phyloP scores from a whole-genome alignment of 2,797 vertebrate genomes.

The Spizella passerina region DNA sequence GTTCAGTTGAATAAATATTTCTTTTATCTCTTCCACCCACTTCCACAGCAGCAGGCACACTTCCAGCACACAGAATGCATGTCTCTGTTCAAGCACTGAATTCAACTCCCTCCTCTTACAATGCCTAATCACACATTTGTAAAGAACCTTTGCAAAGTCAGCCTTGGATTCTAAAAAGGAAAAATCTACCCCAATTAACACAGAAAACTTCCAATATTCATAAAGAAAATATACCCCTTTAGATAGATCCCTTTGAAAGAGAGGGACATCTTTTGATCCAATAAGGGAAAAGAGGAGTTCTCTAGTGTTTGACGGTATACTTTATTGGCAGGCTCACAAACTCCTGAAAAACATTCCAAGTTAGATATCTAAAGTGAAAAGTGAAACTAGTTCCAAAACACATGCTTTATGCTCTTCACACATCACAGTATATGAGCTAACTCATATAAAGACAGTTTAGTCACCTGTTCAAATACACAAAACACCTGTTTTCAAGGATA shows the following conservation, averaged over 20 bases:
- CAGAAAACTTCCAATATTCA: background rate
- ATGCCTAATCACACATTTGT: background rate
- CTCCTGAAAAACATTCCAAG: background rate
- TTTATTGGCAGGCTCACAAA: background rate
- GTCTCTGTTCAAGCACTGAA: background rate
- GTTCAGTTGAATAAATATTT: slow-evolving; percentile 39
- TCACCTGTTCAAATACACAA: background rate
- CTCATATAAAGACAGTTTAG: background rate
- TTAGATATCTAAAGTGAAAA: background rate
- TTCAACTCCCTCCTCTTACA: background rate
- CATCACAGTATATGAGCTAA: background rate
- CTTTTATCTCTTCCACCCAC: slow-evolving; percentile 33
- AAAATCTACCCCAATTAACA: background rate
- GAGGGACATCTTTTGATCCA: background rate
- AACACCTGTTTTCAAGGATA: background rate
- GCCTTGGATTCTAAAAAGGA: background rate
- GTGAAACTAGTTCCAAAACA: background rate
- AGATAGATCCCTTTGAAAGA: background rate
- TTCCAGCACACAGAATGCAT: background rate
- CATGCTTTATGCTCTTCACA: background rate
- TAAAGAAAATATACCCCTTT: background rate
- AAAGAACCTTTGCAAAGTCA: background rate
- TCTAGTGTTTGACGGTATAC: background rate
- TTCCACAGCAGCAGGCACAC: background rate
- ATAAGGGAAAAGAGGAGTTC: background rate